Evolutionary conservation across 1,140 invertebrate genomes (phyloP), one percentile per base, ranked within the genome.

Genomic region (Tigriopus japonicus): DNA sequence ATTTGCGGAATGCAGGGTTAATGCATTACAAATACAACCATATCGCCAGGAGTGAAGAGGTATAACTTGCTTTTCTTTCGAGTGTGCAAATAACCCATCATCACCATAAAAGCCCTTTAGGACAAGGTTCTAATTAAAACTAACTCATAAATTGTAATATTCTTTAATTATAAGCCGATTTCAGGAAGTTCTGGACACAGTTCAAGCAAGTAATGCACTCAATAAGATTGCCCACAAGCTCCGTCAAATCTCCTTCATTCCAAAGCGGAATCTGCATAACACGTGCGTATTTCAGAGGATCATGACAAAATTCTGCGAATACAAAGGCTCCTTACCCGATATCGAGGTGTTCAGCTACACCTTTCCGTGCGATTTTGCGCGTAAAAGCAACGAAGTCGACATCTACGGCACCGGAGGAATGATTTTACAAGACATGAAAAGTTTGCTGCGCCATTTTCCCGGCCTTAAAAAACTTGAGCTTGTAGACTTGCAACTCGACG

Each of bases 211-310:
- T 64, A 69, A 80, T 9, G 89, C 84, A 66, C 71, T 90, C 10
- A 76, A 78, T 41, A 77, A 76, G 64, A 77, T 88, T 43, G 86
- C 85, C 0, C 71, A 69, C 54, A 75, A 82, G 67, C 76, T 88
- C 63, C 75, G 80, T 53, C 76, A 73, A 12, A 69, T 89, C 5
- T 75, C 83, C 12, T 81, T 90, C 60, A 75, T 77, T 15, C 85
- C 85, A 0, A 84, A 83, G 74, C 73, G 77, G 23, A 87, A 86
- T 69, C 86, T 87, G 64, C 83, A 83, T 66, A 88, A 88, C 68
- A 73, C 88, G 2, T 87, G 83, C 66, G 84, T 87, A 69, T 87
- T 87, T 66, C 85, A 87, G 80, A 84, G 82, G 41, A 80, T 86
- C 74, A 68, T 84, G 45, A 82, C 80, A 2, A 87, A 80, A 76